phyloP scores from a whole-genome alignment of 2,888 invertebrate genomes.

The Asteroscopus sphinx region DNA sequence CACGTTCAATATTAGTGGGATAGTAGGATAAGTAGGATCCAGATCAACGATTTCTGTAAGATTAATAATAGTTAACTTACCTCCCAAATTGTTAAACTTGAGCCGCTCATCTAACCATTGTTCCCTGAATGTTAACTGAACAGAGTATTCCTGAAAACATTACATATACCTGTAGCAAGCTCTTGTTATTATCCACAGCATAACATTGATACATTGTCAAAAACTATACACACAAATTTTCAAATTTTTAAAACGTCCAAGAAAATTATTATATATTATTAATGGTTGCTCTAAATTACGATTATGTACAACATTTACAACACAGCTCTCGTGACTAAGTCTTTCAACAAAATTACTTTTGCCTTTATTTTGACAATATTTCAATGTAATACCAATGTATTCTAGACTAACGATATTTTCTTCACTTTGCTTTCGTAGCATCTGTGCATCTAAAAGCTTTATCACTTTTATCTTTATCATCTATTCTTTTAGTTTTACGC shows the following conservation, averaged over 20 bases:
- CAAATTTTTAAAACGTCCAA: not conserved
- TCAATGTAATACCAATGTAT: constrained; percentile 51
- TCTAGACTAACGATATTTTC: constrained; percentile 35
- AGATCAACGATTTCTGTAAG: not conserved
- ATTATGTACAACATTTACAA: constrained; percentile 1
- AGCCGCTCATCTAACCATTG: constrained; percentile 98
- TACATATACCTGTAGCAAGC: constrained; percentile 31
- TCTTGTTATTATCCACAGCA: constrained; percentile 8
- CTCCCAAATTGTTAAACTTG: constrained; percentile 96
- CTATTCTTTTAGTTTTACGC: constrained; percentile 53
- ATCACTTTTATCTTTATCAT: constrained; percentile 40
- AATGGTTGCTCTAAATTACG: constrained; percentile 4
- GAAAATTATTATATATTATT: not conserved
- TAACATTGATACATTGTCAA: constrained; percentile 58
- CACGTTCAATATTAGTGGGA: no score
- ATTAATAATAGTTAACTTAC: constrained; percentile 81
- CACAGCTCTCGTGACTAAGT: not conserved
- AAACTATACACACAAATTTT: constrained; percentile 3
- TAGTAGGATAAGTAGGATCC: no score
- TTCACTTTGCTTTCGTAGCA: constrained; percentile 41
- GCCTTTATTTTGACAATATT: constrained; percentile 62
- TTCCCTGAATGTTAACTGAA: constrained; percentile 98
- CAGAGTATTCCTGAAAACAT: constrained; percentile 97
- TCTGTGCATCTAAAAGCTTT: constrained; percentile 59
- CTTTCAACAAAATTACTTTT: not conserved